Evolutionary conservation across 2,888 invertebrate species (phyloP).

Genomic region (Cheilosia urbana): DNA sequence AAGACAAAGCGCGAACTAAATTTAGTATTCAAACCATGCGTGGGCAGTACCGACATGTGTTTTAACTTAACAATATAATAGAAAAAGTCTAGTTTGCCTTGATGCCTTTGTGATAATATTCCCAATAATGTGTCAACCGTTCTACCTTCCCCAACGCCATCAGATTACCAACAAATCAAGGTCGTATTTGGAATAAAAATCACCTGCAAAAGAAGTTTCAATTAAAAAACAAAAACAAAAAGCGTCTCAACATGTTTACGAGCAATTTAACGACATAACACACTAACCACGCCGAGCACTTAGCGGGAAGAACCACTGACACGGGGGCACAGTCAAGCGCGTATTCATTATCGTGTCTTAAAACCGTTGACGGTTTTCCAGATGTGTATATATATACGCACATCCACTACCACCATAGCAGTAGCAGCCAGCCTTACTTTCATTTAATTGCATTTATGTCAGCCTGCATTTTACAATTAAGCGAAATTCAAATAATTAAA

Average conservation of each 20-base stretch:
- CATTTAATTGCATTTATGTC: constrained; percentile 34
- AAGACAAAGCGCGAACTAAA: no score
- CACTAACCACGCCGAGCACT: constrained; percentile 11
- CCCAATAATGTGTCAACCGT: no score
- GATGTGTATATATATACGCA: not conserved
- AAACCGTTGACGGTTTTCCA: not conserved
- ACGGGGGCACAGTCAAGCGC: not conserved
- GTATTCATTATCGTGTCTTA: constrained; percentile 14
- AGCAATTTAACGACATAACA: constrained; percentile 7
- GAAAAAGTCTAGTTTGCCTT: no score
- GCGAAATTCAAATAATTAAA: constrained; percentile 37
- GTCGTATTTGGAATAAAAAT: constrained; percentile 17
- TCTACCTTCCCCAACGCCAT: not conserved
- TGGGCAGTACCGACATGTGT: no score
- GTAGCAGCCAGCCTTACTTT: constrained; percentile 21
- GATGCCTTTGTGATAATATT: no score
- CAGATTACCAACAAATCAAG: constrained; percentile 17
- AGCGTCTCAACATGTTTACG: constrained; percentile 19
- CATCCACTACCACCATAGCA: not conserved
- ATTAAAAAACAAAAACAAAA: constrained; percentile 1
- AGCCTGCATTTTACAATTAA: constrained; percentile 24
- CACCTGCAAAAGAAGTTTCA: constrained; percentile 12
- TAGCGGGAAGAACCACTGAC: constrained; percentile 15
- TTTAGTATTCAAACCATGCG: no score
- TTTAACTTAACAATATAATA: no score